Conservation (phyloP, 2,888 invertebrate genomes). For the Parnassius glacialis region DNA sequence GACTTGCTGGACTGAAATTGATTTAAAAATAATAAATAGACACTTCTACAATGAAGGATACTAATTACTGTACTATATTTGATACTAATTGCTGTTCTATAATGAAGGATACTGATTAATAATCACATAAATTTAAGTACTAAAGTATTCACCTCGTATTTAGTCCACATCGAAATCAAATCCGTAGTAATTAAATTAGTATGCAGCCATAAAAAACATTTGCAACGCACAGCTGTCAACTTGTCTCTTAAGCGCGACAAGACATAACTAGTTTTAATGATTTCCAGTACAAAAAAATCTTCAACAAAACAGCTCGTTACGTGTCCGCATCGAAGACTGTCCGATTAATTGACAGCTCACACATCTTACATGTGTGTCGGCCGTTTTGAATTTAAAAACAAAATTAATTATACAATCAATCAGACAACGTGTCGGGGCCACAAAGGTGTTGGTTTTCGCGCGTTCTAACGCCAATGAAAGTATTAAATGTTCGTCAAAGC, state of each 20-base stretch:
- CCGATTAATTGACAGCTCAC: constrained; percentile 76
- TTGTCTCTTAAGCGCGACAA: constrained; percentile 46
- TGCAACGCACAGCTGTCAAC: constrained; percentile 59
- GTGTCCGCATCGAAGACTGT: constrained; percentile 72
- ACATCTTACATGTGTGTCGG: constrained; percentile 60
- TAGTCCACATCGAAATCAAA: constrained; percentile 8
- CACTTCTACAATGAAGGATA: too few relatives aligned
- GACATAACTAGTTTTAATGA: constrained; percentile 60
- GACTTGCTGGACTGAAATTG: too few relatives aligned
- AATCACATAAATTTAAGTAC: too few relatives aligned
- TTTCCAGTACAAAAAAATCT: constrained; percentile 48
- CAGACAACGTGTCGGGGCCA: constrained; percentile 71
- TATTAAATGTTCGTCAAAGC: constrained; percentile 68
- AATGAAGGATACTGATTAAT: too few relatives aligned
- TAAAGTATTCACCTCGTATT: too few relatives aligned
- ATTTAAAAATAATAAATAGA: too few relatives aligned
- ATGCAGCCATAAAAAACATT: constrained; percentile 45
- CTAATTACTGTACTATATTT: too few relatives aligned
- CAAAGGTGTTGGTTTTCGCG: constrained; percentile 76
- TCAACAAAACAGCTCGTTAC: constrained; percentile 57
- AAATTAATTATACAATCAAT: constrained; percentile 80
- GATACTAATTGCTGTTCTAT: too few relatives aligned
- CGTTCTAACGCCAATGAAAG: constrained; percentile 74
- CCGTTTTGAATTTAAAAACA: constrained; percentile 68
- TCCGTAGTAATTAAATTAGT: constrained; percentile 18